A percentile compares a stretch with the other conserved stretches of the same genome.
Conservation (phyloP, 2,797 vertebrate species). For the Hyperoplus immaculatus region DNA sequence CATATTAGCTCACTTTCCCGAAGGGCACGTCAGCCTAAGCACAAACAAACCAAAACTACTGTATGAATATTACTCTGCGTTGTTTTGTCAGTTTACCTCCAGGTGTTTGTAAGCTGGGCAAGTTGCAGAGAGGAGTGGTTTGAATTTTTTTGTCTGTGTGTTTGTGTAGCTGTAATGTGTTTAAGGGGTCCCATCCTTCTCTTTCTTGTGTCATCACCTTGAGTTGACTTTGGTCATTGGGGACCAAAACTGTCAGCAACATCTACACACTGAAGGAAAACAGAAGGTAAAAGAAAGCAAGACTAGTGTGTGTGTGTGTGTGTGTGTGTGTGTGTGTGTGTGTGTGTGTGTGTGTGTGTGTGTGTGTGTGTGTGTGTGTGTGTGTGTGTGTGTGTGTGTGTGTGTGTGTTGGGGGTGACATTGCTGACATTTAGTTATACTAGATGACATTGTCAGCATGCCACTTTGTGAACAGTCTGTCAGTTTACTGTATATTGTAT, state of each 20-base stretch:
- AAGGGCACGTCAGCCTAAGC: constrained; percentile 63
- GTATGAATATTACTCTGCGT: constrained; percentile 62
- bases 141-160: constrained; percentile 9
- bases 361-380: neutral
- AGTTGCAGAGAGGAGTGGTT: constrained; percentile 15
- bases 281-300: constrained; percentile 45
- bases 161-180: constrained; percentile 45
- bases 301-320: constrained; percentile 31
- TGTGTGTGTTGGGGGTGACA: constrained; percentile 21
- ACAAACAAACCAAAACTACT: constrained; percentile 70
- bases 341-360: constrained; percentile 26
- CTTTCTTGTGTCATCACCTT: constrained; percentile 67
- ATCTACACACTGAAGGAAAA: constrained; percentile 34
- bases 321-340: constrained; percentile 27
- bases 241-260: constrained; percentile 63
- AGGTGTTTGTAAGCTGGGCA: constrained; percentile 24
- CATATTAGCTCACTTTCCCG: constrained; percentile 76
- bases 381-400: constrained; percentile 15
- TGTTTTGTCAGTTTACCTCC: constrained; percentile 62
- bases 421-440: constrained; percentile 57
- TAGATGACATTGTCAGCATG: constrained; percentile 56
- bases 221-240: constrained; percentile 65
- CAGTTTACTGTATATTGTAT: constrained; percentile 55
- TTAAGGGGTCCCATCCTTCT: constrained; percentile 49
- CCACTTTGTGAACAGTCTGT: constrained; percentile 61